These are phyloP conservation scores for Eurypyga helias DNA, from an alignment of 2,113 vertebrate genomes.

Conservation along the genomic window DNA sequence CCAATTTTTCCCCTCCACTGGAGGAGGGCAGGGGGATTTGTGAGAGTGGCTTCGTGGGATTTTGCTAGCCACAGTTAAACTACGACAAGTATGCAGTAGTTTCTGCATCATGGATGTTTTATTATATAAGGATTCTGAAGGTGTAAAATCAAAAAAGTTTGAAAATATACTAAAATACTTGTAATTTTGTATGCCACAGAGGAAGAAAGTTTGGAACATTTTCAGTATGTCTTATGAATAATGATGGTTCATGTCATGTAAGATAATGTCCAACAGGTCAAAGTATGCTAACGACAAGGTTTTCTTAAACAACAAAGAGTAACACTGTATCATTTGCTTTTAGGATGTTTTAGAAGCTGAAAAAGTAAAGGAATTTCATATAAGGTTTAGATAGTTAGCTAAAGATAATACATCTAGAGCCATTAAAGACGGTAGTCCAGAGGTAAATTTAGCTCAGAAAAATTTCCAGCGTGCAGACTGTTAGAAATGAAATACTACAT, in stretches of 20 bases:
- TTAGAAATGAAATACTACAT: not conserved
- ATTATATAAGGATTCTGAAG: not conserved
- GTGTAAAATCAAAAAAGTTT: not conserved
- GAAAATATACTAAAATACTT: not conserved
- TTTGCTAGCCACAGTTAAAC: too few species aligned
- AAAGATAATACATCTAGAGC: not conserved
- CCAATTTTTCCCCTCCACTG: too few species aligned
- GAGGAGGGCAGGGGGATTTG: too few species aligned
- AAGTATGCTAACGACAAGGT: not conserved
- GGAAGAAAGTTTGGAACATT: not conserved
- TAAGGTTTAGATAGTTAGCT: not conserved
- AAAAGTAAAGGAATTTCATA: not conserved
- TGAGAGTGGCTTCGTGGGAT: too few species aligned
- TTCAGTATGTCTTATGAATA: not conserved
- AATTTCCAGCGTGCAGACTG: not conserved
- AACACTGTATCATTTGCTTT: not conserved
- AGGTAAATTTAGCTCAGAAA: not conserved
- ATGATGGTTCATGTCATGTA: not conserved
- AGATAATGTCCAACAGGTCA: not conserved
- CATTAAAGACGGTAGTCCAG: not conserved
- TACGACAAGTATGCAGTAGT: not conserved
- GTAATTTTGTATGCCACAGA: not conserved
- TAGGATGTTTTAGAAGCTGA: not conserved
- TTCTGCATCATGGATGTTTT: not conserved
- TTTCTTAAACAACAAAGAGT: not conserved